Percentiles rank a stretch among this genome's conserved stretches.
Evolutionary conservation across 2,113 vertebrate genomes (phyloP).

Genomic region (Tor tambroides): DNA sequence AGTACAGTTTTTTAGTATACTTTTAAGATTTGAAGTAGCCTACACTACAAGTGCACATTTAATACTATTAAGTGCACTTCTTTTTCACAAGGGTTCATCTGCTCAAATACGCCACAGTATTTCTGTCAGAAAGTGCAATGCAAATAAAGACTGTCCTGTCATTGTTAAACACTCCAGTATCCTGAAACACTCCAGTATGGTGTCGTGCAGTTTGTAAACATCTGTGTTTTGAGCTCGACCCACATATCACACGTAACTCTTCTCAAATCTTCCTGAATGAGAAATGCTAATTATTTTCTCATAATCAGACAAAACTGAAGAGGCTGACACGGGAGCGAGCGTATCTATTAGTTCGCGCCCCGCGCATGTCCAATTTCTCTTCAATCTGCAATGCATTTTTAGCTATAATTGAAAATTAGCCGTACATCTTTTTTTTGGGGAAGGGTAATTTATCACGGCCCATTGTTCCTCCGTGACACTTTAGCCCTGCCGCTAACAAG

Average conservation of each 20-base stretch:
- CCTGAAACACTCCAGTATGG: not conserved
- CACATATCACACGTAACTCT: not conserved
- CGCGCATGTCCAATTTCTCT: conserved; percentile 92
- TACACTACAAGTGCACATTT: not conserved
- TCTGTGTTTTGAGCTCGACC: not conserved
- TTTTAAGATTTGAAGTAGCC: not conserved
- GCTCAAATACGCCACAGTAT: not conserved
- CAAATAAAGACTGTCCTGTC: not conserved
- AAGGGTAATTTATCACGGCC: conserved; percentile 98
- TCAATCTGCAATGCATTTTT: conserved; percentile 97
- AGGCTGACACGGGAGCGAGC: conserved; percentile 56
- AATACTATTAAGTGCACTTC: not conserved
- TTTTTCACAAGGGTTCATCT: not conserved
- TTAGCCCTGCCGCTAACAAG: conserved; percentile 96
- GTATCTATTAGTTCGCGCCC: conserved; percentile 77
- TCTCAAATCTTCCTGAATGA: not conserved
- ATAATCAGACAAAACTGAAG: conserved; percentile 34
- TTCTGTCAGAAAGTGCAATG: not conserved
- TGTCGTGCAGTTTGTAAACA: not conserved
- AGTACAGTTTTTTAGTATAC: too few relatives aligned
- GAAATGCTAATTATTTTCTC: conserved; percentile 46
- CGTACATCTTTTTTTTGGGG: conserved; percentile 90
- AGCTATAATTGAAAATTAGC: conserved; percentile 99
- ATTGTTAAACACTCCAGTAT: not conserved
- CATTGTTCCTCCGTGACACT: conserved; percentile 98